Conservation (phyloP, 2,797 vertebrate species). For the Rhinella marina region DNA sequence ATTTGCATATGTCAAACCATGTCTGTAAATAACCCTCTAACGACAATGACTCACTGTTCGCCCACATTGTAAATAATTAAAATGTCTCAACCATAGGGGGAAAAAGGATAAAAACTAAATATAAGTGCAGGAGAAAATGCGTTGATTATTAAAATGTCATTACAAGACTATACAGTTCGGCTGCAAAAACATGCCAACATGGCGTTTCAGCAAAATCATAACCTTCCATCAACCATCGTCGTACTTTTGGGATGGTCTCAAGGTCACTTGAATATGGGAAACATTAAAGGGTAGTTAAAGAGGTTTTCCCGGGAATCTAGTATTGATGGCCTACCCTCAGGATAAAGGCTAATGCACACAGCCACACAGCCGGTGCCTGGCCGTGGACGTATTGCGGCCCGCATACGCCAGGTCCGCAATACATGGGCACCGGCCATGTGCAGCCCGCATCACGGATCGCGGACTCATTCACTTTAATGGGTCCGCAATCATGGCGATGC, state of each 20-base stretch:
- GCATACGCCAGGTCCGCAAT: too few relatives aligned
- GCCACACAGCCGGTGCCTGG: too few relatives aligned
- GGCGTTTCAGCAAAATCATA: background rate
- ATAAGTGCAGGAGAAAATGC: background rate
- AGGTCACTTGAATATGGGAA: background rate
- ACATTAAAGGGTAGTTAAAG: too few relatives aligned
- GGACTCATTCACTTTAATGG: too few relatives aligned
- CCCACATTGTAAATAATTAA: constrained; percentile 9
- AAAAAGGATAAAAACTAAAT: background rate
- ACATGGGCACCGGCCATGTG: too few relatives aligned
- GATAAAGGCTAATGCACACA: too few relatives aligned
- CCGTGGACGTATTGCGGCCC: too few relatives aligned
- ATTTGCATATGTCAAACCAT: background rate
- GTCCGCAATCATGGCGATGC: too few relatives aligned
- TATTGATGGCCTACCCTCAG: too few relatives aligned
- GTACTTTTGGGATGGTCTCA: background rate
- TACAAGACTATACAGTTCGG: background rate
- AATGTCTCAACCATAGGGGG: background rate
- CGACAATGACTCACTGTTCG: background rate
- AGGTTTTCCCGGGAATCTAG: too few relatives aligned
- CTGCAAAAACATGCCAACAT: background rate
- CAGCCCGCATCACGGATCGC: too few relatives aligned
- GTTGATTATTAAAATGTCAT: constrained; percentile 1
- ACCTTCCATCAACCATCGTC: background rate
- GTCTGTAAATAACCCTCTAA: constrained; percentile 1